phyloP scores from a whole-genome alignment of 64 coral and sea anemone species.

The Porites australiensis region DNA sequence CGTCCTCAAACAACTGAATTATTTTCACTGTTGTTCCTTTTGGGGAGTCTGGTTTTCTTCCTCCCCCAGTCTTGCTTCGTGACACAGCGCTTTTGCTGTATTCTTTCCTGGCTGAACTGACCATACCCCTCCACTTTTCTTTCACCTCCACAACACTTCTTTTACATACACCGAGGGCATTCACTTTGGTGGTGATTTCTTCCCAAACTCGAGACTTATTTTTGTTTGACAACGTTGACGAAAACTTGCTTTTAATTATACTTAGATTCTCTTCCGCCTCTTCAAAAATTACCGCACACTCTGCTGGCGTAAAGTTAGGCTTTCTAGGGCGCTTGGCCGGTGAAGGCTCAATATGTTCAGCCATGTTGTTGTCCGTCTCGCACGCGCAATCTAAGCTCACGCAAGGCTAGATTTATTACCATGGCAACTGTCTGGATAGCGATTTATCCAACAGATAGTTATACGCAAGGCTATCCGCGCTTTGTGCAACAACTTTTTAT shows the following conservation, averaged over 20 bases:
- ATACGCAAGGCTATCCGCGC: slow-evolving; percentile 7
- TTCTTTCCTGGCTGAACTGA: slow-evolving; percentile 24
- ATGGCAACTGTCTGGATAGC: background rate
- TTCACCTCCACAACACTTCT: slow-evolving; percentile 29
- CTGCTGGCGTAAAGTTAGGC: slow-evolving; percentile 36
- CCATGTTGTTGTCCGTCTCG: background rate
- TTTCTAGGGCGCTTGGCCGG: background rate
- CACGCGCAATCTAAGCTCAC: background rate
- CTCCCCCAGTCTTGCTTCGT: slow-evolving; percentile 39
- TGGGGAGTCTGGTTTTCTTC: slow-evolving; percentile 32
- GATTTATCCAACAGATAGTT: slow-evolving; percentile 33
- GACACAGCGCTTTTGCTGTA: background rate
- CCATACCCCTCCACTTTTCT: slow-evolving; percentile 52
- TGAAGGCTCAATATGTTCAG: background rate
- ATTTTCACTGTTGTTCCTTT: slow-evolving; percentile 1
- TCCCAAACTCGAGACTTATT: slow-evolving; percentile 8
- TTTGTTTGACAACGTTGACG: slow-evolving; percentile 3
- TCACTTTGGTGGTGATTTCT: slow-evolving; percentile 46
- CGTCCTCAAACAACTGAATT: slow-evolving; percentile 37
- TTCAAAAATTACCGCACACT: slow-evolving; percentile 17
- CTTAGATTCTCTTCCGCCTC: slow-evolving; percentile 15
- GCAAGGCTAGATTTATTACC: background rate
- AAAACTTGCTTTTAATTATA: slow-evolving; percentile 40
- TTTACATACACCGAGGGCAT: slow-evolving; percentile 33
- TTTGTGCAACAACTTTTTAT: slow-evolving; percentile 62